A percentile compares a stretch with the other conserved stretches of the same genome.
phyloP scores from a whole-genome alignment of 2,113 vertebrate genomes.

The Boulengeromyrus knoepffleri region DNA sequence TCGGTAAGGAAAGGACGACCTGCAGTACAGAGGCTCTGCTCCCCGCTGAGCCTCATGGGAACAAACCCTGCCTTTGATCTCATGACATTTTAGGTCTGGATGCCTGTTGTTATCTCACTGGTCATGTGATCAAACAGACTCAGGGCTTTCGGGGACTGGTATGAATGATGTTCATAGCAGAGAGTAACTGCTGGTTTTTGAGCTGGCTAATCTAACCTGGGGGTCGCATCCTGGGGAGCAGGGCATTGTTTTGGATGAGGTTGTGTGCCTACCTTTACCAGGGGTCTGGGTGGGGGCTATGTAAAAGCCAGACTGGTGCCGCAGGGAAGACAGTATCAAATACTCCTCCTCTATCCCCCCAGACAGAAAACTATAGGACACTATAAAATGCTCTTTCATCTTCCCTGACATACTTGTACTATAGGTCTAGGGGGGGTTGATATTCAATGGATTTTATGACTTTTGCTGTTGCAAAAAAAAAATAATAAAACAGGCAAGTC shows the following conservation, averaged over 20 bases:
- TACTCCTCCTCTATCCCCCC: background rate
- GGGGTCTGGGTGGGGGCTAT: background rate
- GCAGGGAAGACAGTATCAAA: background rate
- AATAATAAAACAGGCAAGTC: background rate
- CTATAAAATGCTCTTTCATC: background rate
- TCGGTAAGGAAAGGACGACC: background rate
- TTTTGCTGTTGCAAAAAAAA: background rate
- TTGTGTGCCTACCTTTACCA: background rate
- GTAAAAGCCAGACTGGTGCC: background rate
- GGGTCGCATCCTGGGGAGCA: background rate
- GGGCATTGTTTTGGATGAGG: background rate
- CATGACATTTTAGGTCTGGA: background rate
- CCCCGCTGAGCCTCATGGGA: background rate
- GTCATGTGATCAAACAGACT: background rate
- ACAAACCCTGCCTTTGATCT: conserved; percentile 9
- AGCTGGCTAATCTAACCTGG: background rate
- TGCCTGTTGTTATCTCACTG: background rate
- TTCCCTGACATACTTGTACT: background rate
- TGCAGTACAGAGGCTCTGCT: background rate
- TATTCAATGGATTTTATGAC: background rate
- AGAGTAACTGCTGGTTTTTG: background rate
- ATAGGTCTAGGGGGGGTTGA: background rate
- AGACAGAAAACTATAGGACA: background rate
- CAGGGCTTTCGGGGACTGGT: background rate
- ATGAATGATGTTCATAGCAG: background rate